phyloP scores from a whole-genome alignment of 2,113 vertebrate species.

The Porphyrio hochstetteri region DNA sequence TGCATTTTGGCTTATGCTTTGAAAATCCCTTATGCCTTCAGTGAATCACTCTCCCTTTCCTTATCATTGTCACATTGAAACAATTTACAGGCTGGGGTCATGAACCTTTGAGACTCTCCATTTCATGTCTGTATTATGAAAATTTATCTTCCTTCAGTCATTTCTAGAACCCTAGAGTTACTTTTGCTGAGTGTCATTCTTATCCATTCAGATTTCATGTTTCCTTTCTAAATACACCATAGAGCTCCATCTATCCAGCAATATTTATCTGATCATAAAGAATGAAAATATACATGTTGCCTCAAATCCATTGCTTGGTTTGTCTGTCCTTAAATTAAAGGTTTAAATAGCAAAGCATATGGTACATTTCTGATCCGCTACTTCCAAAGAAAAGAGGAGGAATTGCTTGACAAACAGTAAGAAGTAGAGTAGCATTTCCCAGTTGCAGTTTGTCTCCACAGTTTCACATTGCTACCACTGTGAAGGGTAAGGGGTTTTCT shows the following conservation, averaged over 20 bases:
- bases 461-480: background rate
- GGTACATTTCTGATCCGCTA: background rate
- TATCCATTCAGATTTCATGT: background rate
- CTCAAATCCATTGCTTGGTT: background rate
- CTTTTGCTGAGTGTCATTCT: background rate
- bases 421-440: background rate
- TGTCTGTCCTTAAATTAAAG: background rate
- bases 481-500: background rate
- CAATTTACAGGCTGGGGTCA: background rate
- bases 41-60: background rate
- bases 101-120: background rate
- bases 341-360: background rate
- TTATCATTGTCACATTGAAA: background rate
- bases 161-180: background rate
- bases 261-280: background rate
- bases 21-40: background rate
- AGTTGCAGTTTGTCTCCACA: background rate
- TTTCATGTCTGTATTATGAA: background rate
- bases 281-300: background rate
- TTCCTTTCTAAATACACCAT: background rate
- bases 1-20: background rate
- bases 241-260: background rate
- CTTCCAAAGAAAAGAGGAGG: background rate
- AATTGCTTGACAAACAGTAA: background rate
- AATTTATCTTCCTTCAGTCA: background rate